Evolutionary conservation across 2,797 vertebrate species (phyloP).

Genomic region (Aphelocoma californica): DNA sequence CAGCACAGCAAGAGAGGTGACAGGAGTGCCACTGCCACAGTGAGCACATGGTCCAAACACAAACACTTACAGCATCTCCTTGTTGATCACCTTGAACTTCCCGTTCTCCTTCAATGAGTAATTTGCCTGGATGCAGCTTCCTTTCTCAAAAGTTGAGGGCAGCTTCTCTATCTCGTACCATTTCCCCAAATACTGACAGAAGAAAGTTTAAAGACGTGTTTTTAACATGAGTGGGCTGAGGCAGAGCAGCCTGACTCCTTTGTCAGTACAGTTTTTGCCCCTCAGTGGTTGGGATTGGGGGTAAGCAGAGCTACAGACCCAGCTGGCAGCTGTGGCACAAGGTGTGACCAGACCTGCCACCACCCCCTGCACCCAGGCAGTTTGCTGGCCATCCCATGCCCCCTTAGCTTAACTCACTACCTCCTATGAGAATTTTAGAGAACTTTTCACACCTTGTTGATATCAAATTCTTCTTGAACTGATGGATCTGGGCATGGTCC

Average conservation of each 20-base stretch:
- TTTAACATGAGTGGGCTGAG: not conserved
- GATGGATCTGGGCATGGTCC: slow-evolving; percentile 79
- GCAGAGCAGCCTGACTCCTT: not conserved
- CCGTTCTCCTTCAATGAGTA: slow-evolving; percentile 81
- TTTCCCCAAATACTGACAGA: slow-evolving; percentile 86
- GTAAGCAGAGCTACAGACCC: not conserved
- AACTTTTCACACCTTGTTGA: slow-evolving; percentile 77
- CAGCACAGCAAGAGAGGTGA: not conserved
- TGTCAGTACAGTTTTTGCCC: not conserved
- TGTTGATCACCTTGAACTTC: slow-evolving; percentile 85
- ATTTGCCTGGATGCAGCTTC: slow-evolving; percentile 88
- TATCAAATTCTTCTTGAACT: slow-evolving; percentile 81
- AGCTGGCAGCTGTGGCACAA: not conserved
- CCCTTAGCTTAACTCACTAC: not conserved
- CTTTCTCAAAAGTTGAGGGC: slow-evolving; percentile 86
- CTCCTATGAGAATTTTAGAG: fast-evolving
- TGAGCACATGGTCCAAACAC: not conserved
- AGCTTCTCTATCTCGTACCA: slow-evolving; percentile 95
- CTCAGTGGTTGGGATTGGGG: fast-evolving
- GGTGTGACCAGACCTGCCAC: not conserved
- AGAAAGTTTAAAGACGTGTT: not conserved
- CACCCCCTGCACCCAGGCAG: not conserved
- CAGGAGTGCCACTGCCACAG: not conserved
- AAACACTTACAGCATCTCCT: slow-evolving; percentile 85
- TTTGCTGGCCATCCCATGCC: not conserved